Evolutionary conservation across 2,888 invertebrate species (phyloP).

Genomic region (Chymomyza fuscimana): DNA sequence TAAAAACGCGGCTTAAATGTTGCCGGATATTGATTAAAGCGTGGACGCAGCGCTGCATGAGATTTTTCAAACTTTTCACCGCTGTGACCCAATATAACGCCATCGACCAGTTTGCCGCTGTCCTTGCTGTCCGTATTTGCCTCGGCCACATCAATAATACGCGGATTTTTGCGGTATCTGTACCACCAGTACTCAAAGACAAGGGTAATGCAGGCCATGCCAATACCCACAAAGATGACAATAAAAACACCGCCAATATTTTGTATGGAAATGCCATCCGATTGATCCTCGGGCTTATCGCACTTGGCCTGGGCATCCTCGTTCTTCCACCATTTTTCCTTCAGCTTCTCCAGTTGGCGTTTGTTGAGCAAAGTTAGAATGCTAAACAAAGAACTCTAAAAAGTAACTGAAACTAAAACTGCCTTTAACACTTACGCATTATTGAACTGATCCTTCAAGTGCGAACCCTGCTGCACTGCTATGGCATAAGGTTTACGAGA

Average conservation of each 20-base stretch:
- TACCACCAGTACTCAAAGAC: constrained; percentile 98
- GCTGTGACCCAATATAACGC: constrained; percentile 74
- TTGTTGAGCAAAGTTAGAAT: constrained; percentile 96
- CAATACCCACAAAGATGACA: constrained; percentile 97
- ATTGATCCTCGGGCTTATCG: constrained; percentile 93
- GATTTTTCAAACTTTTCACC: constrained; percentile 76
- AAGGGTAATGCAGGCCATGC: constrained; percentile 92
- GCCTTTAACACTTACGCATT: constrained; percentile 87
- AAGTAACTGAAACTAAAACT: background rate
- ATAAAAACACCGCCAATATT: constrained; percentile 99
- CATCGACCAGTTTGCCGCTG: constrained; percentile 72
- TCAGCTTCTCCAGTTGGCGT: constrained; percentile 93
- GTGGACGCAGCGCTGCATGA: constrained; percentile 76
- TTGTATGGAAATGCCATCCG: constrained; percentile 97
- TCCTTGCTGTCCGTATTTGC: constrained; percentile 65
- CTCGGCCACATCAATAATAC: constrained; percentile 84
- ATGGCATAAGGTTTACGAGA: constrained; percentile 98
- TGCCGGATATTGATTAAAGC: constrained; percentile 77
- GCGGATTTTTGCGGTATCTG: constrained; percentile 85
- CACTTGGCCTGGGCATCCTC: constrained; percentile 89
- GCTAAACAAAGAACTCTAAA: constrained; percentile 80
- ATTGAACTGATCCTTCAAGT: constrained; percentile 95
- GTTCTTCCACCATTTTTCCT: constrained; percentile 98
- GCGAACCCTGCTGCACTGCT: constrained; percentile 97
- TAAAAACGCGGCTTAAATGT: constrained; percentile 77